Conservation (phyloP, 2,888 invertebrate species). For the Drosophila antonietae region DNA sequence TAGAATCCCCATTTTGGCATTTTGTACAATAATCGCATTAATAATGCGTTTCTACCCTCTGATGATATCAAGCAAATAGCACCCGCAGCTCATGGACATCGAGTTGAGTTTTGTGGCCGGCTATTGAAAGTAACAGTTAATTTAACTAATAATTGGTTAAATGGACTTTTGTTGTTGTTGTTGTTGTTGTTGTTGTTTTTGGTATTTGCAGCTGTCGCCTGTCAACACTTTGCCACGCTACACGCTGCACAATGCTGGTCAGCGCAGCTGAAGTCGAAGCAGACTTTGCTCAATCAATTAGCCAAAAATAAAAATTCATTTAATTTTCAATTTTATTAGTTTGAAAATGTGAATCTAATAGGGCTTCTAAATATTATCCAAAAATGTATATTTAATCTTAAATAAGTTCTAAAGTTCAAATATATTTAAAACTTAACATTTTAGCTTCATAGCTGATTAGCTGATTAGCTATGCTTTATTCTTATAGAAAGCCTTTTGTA, state of each 20-base stretch:
- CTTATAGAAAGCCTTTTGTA: too few species aligned
- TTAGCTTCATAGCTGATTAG: too few species aligned
- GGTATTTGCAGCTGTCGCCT: constrained; percentile 39
- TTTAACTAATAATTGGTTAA: constrained; percentile 73
- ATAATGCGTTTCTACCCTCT: constrained; percentile 56
- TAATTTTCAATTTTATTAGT: constrained; percentile 22
- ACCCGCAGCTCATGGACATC: constrained; percentile 22
- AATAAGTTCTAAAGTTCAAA: too few species aligned
- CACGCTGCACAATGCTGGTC: constrained; percentile 59
- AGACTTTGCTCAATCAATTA: constrained; percentile 12
- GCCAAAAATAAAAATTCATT: constrained; percentile 7
- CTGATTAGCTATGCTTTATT: too few species aligned
- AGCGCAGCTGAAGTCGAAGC: not conserved
- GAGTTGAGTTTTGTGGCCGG: constrained; percentile 14
- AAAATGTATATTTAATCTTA: too few species aligned
- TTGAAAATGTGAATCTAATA: not conserved
- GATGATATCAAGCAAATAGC: constrained; percentile 18
- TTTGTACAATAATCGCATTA: constrained; percentile 70
- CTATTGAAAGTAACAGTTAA: constrained; percentile 74
- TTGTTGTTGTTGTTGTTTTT: not conserved
- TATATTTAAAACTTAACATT: too few species aligned
- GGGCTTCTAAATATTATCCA: too few species aligned
- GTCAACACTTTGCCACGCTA: constrained; percentile 59
- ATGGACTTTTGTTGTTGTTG: constrained; percentile 32
- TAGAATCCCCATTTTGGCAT: constrained; percentile 58